These are phyloP conservation scores for Hoplostethus mediterraneus DNA, from an alignment of 2,797 vertebrate genomes.

Conservation along the genomic window DNA sequence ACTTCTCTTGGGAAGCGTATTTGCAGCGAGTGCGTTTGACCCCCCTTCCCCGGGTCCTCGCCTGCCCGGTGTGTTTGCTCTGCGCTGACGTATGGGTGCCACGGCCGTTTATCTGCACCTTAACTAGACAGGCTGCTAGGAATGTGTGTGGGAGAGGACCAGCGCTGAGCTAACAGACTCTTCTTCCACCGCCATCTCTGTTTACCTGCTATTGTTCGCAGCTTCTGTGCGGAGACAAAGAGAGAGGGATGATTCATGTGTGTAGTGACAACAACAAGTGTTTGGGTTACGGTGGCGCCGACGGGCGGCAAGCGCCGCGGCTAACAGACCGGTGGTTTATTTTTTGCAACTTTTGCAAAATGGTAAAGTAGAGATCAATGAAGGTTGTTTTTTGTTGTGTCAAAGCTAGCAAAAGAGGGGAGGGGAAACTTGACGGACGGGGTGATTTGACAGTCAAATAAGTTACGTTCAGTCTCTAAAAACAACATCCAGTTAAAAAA, in stretches of 20 bases:
- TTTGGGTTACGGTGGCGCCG: constrained; percentile 69
- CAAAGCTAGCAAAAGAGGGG: background rate
- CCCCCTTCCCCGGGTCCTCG: constrained; percentile 29
- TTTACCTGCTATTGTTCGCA: constrained; percentile 76
- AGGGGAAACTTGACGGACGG: background rate
- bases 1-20: constrained; percentile 3
- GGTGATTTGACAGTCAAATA: constrained; percentile 17
- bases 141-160: constrained; percentile 71
- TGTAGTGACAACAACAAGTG: constrained; percentile 70
- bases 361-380: constrained; percentile 12
- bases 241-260: constrained; percentile 75
- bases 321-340: constrained; percentile 5
- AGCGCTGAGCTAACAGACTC: constrained; percentile 59
- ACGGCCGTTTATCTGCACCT: constrained; percentile 63
- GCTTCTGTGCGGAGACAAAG: constrained; percentile 69
- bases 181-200: constrained; percentile 61
- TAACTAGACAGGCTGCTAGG: constrained; percentile 56
- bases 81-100: constrained; percentile 66
- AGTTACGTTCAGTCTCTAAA: constrained; percentile 16
- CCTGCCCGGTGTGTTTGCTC: constrained; percentile 71
- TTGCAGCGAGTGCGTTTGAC: constrained; percentile 39
- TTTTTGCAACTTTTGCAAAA: constrained; percentile 30
- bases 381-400: constrained; percentile 10
- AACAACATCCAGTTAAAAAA: constrained; percentile 24
- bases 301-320: constrained; percentile 8